Conservation (phyloP, 2,888 invertebrate genomes). For the Serripes groenlandicus region DNA sequence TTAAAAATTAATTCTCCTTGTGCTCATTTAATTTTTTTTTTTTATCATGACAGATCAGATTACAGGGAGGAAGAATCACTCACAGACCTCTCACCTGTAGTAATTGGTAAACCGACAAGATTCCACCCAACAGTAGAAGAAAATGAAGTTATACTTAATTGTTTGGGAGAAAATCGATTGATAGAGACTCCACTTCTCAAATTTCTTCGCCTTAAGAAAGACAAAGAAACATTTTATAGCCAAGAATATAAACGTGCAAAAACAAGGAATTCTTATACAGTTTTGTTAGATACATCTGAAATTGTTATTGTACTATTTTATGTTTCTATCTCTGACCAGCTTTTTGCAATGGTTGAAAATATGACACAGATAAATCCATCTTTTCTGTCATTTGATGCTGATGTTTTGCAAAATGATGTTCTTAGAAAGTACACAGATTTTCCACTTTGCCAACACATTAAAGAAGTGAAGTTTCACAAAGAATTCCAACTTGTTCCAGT, state of each 20-base stretch:
- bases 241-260: conserved; percentile 1
- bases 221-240: conserved; percentile 5
- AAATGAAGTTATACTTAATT: neutral
- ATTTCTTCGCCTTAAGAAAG: neutral
- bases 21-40: neutral
- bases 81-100: neutral
- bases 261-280: conserved; percentile 7
- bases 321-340: neutral
- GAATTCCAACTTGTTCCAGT: conserved; percentile 14
- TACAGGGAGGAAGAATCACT: neutral
- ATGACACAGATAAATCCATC: neutral
- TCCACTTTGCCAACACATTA: conserved; percentile 1
- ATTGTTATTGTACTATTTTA: conserved; percentile 8
- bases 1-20: no score
- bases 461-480: neutral
- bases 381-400: neutral
- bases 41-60: neutral
- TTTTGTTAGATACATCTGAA: conserved; percentile 8
- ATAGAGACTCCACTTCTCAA: neutral
- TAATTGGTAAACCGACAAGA: neutral
- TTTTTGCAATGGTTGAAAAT: conserved; percentile 6
- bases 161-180: neutral
- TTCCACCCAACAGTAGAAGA: neutral
- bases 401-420: neutral
- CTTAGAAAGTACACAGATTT: conserved; percentile 9